These are phyloP conservation scores for Lochmaea crataegi DNA, from an alignment of 2,888 invertebrate genomes.

Conservation along the genomic window DNA sequence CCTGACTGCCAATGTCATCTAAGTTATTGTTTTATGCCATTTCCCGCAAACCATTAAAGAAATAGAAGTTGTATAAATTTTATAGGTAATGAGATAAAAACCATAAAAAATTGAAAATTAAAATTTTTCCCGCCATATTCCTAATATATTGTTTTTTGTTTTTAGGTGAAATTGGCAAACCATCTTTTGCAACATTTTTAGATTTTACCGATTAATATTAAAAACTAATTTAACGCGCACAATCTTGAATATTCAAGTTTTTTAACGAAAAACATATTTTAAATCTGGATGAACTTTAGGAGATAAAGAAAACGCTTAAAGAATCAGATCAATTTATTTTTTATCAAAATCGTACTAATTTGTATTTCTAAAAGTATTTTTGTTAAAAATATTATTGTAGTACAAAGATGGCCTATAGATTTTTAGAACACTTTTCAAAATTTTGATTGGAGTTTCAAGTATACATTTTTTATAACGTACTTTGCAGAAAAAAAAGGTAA, in stretches of 20 bases:
- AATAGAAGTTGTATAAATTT: no score
- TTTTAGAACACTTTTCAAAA: neutral
- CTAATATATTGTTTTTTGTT: constrained; percentile 23
- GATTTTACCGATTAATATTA: constrained; percentile 50
- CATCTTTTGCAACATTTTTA: constrained; percentile 48
- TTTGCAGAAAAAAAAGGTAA: neutral
- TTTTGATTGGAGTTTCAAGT: neutral
- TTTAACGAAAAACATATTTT: constrained; percentile 12
- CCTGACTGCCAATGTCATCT: no score
- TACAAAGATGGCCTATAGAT: constrained; percentile 13
- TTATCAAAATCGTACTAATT: neutral
- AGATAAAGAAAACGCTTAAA: constrained; percentile 5
- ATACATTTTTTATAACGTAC: neutral
- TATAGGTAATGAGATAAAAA: no score
- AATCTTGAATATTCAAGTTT: constrained; percentile 5
- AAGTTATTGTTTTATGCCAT: no score
- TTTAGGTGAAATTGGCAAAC: constrained; percentile 45
- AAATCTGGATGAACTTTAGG: neutral
- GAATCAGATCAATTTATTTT: constrained; percentile 12
- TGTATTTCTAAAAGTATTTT: constrained; percentile 11
- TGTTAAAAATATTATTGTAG: constrained; percentile 12
- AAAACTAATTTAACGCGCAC: constrained; percentile 22
- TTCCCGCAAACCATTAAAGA: no score
- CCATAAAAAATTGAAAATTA: no score
- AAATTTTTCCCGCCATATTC: constrained; percentile 8